Evolutionary conservation across 2,888 invertebrate genomes (phyloP).

Genomic region (Phlogophora meticulosa): DNA sequence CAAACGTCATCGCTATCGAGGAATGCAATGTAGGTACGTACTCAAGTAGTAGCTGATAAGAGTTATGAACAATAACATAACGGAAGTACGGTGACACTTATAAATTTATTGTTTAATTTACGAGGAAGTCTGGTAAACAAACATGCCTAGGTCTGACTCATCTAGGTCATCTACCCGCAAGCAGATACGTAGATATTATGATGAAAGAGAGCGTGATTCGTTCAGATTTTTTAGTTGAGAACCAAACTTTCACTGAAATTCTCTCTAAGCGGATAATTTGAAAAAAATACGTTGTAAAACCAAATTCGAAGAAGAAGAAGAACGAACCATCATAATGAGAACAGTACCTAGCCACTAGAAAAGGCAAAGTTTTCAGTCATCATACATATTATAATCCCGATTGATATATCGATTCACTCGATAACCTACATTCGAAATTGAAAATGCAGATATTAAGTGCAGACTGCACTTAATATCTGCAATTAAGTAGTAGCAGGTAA

Average conservation of each 20-base stretch:
- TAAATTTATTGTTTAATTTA: conserved; percentile 53
- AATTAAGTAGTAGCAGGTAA: conserved; percentile 12
- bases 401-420: not conserved
- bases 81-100: conserved; percentile 66
- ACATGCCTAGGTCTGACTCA: conserved; percentile 60
- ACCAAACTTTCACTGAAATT: conserved; percentile 63
- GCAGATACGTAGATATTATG: conserved; percentile 26
- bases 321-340: not conserved
- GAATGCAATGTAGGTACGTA: conserved; percentile 51
- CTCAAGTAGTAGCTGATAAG: conserved; percentile 70
- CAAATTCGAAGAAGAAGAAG: conserved; percentile 4
- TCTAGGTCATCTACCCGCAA: conserved; percentile 52
- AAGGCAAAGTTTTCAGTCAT: conserved; percentile 5
- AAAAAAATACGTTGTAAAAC: conserved; percentile 19
- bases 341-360: conserved; percentile 11
- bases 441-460: not conserved
- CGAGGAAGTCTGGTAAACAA: conserved; percentile 58
- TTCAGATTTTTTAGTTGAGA: conserved; percentile 27
- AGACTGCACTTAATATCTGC: no score
- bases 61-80: conserved; percentile 67
- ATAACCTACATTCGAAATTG: not conserved
- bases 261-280: conserved; percentile 12
- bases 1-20: conserved; percentile 49
- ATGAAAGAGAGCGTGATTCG: conserved; percentile 49
- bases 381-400: not conserved